Evolutionary conservation across 2,888 invertebrate genomes (phyloP), one percentile per base, ranked within the genome.

Genomic region (Linhomoeus sp.): DNA sequence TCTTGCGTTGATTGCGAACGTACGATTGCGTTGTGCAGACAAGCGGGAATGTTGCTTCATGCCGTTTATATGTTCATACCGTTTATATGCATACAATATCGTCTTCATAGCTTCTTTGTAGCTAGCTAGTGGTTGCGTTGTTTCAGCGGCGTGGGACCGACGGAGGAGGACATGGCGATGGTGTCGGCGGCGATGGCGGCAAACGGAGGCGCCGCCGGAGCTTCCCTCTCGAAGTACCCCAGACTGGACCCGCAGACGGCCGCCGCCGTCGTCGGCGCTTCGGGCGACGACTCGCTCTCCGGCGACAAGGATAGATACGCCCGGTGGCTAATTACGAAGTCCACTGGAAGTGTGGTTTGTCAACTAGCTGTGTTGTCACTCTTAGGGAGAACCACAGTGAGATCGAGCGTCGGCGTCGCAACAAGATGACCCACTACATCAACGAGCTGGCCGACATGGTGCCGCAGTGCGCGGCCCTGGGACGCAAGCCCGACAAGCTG

Each of bases 351-450:
- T 37, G 3, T 20, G 22, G 7, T 24, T 17, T 42, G 9, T 29
- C 3, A n/a, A 5, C 7, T 42, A 9, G 3, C 33, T 14, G n/a
- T 19, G 7, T 3, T n/a, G 7, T 14, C 35, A 46, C 12, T 53
- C 56, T 17, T 71, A 83, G 92, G 67, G 92, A 92, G 75, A 92
- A 92, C 69, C 92, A 94, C 72, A 90, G 90, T 72, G 92, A 94
- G 72, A 97, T 97, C 68, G 97, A 97, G 71, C 77, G 97, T 58
- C 77, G 94, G 59, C 76, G 97, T 59, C 77, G 97, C 59, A 94
- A 94, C 76, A 97, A 97, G 79, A 97, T 97, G 97, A 92, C 94
- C 60, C 87, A 92, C 57, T 97, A 97, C 73, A 94, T 97, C 70
- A 92, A 92, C 65, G 94, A 97, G 73, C 75, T 97, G 60, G 92